phyloP scores from a whole-genome alignment of 1,140 invertebrate genomes.

The Batillaria attramentaria region DNA sequence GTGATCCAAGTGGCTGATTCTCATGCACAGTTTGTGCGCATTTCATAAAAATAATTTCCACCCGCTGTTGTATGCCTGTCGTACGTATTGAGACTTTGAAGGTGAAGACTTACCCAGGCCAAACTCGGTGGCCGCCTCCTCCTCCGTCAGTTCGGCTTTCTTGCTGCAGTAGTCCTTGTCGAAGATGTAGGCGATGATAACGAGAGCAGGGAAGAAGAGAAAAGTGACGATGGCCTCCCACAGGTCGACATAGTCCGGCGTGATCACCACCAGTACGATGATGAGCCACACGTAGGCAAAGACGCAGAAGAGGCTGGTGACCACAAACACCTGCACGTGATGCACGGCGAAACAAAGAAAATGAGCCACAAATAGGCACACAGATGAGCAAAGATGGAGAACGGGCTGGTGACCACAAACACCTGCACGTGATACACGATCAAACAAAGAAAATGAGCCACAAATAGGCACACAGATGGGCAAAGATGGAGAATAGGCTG shows the following conservation, averaged over 20 bases:
- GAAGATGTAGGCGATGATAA: conserved; percentile 73
- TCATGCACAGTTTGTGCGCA: too few relatives aligned
- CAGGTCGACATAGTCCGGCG: conserved; percentile 75
- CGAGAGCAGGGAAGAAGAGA: conserved; percentile 76
- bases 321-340: conserved; percentile 74
- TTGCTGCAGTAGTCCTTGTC: conserved; percentile 73
- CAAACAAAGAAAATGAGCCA: too few relatives aligned
- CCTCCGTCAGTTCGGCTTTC: conserved; percentile 39
- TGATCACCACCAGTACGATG: conserved; percentile 74
- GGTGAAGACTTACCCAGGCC: conserved; percentile 52
- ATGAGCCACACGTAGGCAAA: conserved; percentile 81
- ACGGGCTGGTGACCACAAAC: conserved; percentile 76
- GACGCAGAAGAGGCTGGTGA: conserved; percentile 76
- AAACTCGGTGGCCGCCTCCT: conserved; percentile 43
- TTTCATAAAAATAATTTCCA: too few relatives aligned
- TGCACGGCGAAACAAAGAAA: too few relatives aligned
- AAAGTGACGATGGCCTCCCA: conserved; percentile 80
- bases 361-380: conserved; percentile 83
- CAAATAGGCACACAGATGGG: too few relatives aligned
- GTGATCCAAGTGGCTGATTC: too few relatives aligned
- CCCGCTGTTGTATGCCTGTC: too few relatives aligned
- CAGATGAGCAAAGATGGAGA: conserved; percentile 76
- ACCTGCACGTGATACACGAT: too few relatives aligned
- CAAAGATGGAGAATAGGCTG: too few relatives aligned
- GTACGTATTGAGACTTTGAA: too few relatives aligned